Evolutionary conservation across 2,888 invertebrate genomes (phyloP).

Genomic region (Conus canariensis): DNA sequence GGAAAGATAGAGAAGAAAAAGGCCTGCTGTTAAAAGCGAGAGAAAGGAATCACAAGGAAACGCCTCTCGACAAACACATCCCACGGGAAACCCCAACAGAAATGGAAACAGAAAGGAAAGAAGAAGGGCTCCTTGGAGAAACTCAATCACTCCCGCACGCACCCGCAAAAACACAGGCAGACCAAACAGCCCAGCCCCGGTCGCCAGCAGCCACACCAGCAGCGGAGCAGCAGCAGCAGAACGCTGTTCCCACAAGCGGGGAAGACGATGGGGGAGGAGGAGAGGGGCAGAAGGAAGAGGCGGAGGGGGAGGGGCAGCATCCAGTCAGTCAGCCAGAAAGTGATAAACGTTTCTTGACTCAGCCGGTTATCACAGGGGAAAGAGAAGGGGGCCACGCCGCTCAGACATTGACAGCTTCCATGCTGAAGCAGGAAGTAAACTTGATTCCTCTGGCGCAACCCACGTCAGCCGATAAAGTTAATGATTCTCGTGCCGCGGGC

Average conservation of each 20-base stretch:
- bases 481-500: conserved; percentile 7
- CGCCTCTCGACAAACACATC: background rate
- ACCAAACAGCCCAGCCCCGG: conserved; percentile 1
- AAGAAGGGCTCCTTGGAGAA: background rate
- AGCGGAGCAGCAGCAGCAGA: background rate
- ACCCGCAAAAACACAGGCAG: background rate
- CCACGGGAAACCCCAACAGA: background rate
- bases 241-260: background rate
- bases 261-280: background rate
- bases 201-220: background rate
- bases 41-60: background rate
- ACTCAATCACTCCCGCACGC: background rate
- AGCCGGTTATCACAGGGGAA: background rate
- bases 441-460: background rate
- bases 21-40: background rate
- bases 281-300: background rate
- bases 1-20: background rate
- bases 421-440: conserved; percentile 15
- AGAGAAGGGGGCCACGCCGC: background rate
- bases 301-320: background rate
- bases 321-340: background rate
- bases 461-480: conserved; percentile 1
- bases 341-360: conserved; percentile 24
- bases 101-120: background rate
- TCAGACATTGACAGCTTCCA: background rate